Evolutionary conservation across 1,140 invertebrate species (phyloP), one percentile per base, ranked within the genome.

Genomic region (Venturia canescens): DNA sequence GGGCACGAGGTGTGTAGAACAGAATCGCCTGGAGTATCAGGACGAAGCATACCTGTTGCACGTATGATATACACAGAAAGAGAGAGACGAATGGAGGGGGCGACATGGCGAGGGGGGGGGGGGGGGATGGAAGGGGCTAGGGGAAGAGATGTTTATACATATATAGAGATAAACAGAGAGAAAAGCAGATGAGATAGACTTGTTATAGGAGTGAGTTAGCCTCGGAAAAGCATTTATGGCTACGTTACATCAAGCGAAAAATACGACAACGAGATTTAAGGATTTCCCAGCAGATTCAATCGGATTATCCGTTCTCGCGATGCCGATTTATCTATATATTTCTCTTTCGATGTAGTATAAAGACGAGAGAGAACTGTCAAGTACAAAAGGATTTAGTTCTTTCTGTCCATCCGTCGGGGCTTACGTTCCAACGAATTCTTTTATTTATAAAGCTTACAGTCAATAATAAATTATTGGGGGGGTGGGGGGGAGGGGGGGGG

Each of bases 1-100:
- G 85, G 29, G 90, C 91, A 50, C 92, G 89, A 3, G 93, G 92
- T 57, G 91, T 85, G 82, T 93, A 93, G 85, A 93, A 94, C 78
- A 92, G 82, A 67, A 93, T 84, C 3, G 92, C 94, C 91, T 95
- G 94, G 48, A 95, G 89, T 50, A 93, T 93, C 48, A 95, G 90
- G 81, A 94, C 92, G 85, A 95, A 92, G 70, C 93, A 93, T 21
- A 90, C 88, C 88, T 89, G 80, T 83, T 81, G 69, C 71, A 72
- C 27, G 78, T 81, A 29, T 71, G 50, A 66, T 34, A 57, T 77
- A 23, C 18, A 57, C 3, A 57, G 15, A 57, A 23, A 57, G 53
- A 75, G 72, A 50, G 44, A 75, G 1, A 23, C 11, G 13, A 21
- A 38, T 3, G 53, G 44, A 26, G 27, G 66, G 76, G 26, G 53